Evolutionary conservation across 53 echinoderm and acorn worm species (phyloP), one percentile per base, ranked within the genome.

Genomic region (Arbacia lixula): DNA sequence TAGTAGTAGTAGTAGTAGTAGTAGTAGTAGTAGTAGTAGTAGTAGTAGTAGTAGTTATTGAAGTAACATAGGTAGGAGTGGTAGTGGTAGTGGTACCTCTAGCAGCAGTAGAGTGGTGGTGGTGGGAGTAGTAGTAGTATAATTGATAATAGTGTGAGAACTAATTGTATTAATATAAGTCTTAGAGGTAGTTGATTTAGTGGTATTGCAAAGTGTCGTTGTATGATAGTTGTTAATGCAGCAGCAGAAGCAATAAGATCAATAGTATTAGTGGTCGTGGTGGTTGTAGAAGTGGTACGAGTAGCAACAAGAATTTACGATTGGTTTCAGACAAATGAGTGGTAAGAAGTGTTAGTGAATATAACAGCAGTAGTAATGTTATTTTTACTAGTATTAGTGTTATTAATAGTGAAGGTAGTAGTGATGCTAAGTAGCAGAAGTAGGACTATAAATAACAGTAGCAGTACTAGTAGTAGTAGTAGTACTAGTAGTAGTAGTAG

Each of bases 21-120:
- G 27, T 63, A 63, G 29, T 63, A 25, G 64, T 63, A 63, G 64
- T 63, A 63, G 64, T 5, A 27, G 64, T 63, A 63, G 64, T 63
- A 63, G 64, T 63, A 63, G 64, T 63, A 27, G 64, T 25, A 63
- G 64, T 25, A 63, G 64, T 63, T 27, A 31, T 63, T 27, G 64
- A 27, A 63, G 64, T 63, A 63, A 14, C 29, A 63, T 26, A 27
- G 29, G 64, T 25, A 63, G 64, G 24, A 63, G 64, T 63, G 29
- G 64, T 27, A 63, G 64, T 25, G 29, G 64, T 27, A 29, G 33
- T 27, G 6, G 33, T 27, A 29, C 14, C 12, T 24, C 4, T 63
- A 63, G 64, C 5, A 63, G 64, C 29, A 27, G 64, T 63, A 27
- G n/a, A n/a, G 64, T 63, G 14, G 64, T 63, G 29, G 29, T 27